Conservation (phyloP, 2,888 invertebrate species). For the Cecidostiba fungosa region DNA sequence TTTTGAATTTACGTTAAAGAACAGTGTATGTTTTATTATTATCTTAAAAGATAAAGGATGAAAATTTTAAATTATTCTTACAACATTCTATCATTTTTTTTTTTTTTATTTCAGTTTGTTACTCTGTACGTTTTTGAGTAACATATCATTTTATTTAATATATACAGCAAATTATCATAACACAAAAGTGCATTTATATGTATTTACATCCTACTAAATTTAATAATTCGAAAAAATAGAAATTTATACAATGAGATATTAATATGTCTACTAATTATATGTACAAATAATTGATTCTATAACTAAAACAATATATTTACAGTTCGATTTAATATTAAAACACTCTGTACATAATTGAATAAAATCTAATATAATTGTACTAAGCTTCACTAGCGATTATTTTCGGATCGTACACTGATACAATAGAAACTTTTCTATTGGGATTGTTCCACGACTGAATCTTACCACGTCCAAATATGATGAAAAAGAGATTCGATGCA, state of each 20-base stretch:
- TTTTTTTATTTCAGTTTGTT: too few relatives aligned
- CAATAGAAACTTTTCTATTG: constrained; percentile 13
- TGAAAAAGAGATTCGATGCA: constrained; percentile 83
- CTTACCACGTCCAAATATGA: constrained; percentile 84
- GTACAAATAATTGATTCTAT: background rate
- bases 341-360: background rate
- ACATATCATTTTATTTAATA: too few relatives aligned
- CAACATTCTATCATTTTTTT: too few relatives aligned
- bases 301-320: background rate
- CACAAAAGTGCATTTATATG: background rate
- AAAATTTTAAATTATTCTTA: too few relatives aligned
- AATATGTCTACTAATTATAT: background rate
- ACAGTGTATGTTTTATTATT: too few relatives aligned
- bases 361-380: background rate
- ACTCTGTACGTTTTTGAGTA: too few relatives aligned
- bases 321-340: background rate
- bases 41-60: too few relatives aligned
- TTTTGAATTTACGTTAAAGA: background rate
- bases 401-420: constrained; percentile 29
- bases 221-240: background rate
- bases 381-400: background rate
- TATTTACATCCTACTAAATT: background rate
- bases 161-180: background rate
- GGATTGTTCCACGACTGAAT: constrained; percentile 84
- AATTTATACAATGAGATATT: background rate